Conservation (phyloP, 2,888 invertebrate species). For the Cheilosia vulpina region DNA sequence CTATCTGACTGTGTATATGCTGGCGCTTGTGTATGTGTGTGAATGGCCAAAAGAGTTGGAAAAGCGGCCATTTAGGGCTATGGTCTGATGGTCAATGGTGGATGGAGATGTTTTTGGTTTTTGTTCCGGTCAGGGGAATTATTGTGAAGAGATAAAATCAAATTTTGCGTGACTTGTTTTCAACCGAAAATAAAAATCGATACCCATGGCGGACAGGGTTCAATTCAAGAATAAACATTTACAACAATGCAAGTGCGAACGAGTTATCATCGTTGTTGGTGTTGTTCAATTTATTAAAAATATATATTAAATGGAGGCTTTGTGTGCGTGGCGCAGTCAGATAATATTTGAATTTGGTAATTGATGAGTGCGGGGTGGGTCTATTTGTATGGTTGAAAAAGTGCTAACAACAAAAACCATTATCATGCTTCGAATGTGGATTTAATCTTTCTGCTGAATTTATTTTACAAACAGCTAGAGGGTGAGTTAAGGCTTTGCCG, state of each 20-base stretch:
- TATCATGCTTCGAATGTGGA: too few relatives aligned
- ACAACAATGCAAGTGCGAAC: constrained; percentile 37
- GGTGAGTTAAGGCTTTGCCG: too few relatives aligned
- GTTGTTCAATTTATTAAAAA: neutral
- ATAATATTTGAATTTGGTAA: too few relatives aligned
- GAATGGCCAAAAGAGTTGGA: neutral
- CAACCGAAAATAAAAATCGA: constrained; percentile 31
- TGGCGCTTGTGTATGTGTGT: neutral
- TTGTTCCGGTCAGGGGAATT: constrained; percentile 18
- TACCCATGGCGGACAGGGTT: constrained; percentile 4
- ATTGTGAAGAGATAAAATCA: constrained; percentile 44
- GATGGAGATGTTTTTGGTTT: constrained; percentile 42
- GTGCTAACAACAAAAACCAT: too few relatives aligned
- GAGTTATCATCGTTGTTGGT: constrained; percentile 11
- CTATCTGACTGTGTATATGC: neutral
- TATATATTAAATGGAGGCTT: neutral
- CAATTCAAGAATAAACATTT: constrained; percentile 15
- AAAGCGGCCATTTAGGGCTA: constrained; percentile 13
- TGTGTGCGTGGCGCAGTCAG: too few relatives aligned
- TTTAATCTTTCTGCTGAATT: too few relatives aligned
- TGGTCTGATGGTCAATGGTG: constrained; percentile 20
- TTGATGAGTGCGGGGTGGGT: too few relatives aligned
- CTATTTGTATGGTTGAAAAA: too few relatives aligned
- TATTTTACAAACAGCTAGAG: too few relatives aligned
- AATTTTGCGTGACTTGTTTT: constrained; percentile 27